Base-by-base conservation (phyloP, 2,888 invertebrate genomes). In the Camponotus fellah region DNA sequence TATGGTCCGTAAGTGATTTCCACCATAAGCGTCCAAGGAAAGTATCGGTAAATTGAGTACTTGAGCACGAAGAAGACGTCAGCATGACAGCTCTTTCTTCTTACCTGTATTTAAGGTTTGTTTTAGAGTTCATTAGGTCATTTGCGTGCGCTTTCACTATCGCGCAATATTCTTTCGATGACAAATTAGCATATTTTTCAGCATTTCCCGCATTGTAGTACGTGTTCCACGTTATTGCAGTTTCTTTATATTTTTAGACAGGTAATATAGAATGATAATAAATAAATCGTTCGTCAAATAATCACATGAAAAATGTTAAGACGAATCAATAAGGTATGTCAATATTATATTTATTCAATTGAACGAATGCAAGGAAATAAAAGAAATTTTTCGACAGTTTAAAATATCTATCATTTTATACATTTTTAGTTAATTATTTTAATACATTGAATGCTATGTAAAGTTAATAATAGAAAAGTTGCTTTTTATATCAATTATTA, bases 1-100 rank as follows among this genome's bases (percentile, higher is more conserved):
- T 89, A 89, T 82, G 83, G 85, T 76, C 64, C 80, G 68, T 89
- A 89, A 89, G 88, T 89, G 88, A 89, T 89, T 89, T 89, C 83
- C 87, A 83, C 90, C 83, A 81, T 85, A 84, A 85, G 83, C 85
- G 82, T 81, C 84, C 71, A 83, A 77, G 77, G 83, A 88, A 87
- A 88, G 84, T 88, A 87, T 80, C 82, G 65, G 74, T 68, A 89
- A 89, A 88, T 88, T 89, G 87, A 89, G 85, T 83, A 84, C 80
- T 88, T 68, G 80, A 60, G 72, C 68, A 79, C 79, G 40, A 89
- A 89, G 85, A 88, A 89, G 89, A 89, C 86, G 76, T 89, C 88
- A 88, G 76, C 71, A 58, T 58, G 83, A 87, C 68, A 69, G 49
- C 26, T 58, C 72, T 83, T 79, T 83, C 71, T 72, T 82, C 64